A percentile compares a stretch with the other conserved stretches of the same genome.
phyloP scores from a whole-genome alignment of 2,113 vertebrate species.

The Cynoglossus semilaevis region DNA sequence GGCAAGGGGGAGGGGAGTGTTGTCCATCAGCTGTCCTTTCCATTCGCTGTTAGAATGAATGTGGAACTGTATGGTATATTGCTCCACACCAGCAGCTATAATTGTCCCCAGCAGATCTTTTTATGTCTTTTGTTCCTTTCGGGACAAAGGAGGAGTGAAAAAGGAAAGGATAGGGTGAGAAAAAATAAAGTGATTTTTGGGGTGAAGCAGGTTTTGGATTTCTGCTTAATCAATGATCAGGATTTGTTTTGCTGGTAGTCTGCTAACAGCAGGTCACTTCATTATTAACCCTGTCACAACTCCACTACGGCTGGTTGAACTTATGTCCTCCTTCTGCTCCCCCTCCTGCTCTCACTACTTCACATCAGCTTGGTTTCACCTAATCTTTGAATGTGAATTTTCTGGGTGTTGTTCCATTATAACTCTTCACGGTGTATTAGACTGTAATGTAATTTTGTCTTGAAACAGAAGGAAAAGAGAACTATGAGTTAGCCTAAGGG shows the following conservation, averaged over 20 bases:
- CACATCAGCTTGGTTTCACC: slow-evolving; percentile 9
- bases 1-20: not conserved
- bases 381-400: not conserved
- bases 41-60: slow-evolving; percentile 7
- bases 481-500: slow-evolving; percentile 10
- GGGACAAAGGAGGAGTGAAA: not conserved
- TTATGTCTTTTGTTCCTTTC: slow-evolving; percentile 7
- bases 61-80: slow-evolving; percentile 13
- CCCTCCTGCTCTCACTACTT: not conserved
- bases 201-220: slow-evolving; percentile 8
- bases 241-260: slow-evolving; percentile 27
- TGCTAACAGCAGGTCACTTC: slow-evolving; percentile 11
- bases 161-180: slow-evolving; percentile 10
- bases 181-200: slow-evolving; percentile 24
- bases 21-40: slow-evolving; percentile 22
- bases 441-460: slow-evolving; percentile 4
- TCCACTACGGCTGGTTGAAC: slow-evolving; percentile 29
- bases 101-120: slow-evolving; percentile 29
- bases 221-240: slow-evolving; percentile 18
- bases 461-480: not conserved
- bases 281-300: slow-evolving; percentile 47
- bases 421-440: slow-evolving; percentile 1
- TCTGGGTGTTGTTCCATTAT: not conserved
- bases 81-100: slow-evolving; percentile 24
- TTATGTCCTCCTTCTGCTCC: slow-evolving; percentile 7